Base-by-base conservation (phyloP, 2,113 vertebrate genomes). In the Picathartes gymnocephalus region DNA sequence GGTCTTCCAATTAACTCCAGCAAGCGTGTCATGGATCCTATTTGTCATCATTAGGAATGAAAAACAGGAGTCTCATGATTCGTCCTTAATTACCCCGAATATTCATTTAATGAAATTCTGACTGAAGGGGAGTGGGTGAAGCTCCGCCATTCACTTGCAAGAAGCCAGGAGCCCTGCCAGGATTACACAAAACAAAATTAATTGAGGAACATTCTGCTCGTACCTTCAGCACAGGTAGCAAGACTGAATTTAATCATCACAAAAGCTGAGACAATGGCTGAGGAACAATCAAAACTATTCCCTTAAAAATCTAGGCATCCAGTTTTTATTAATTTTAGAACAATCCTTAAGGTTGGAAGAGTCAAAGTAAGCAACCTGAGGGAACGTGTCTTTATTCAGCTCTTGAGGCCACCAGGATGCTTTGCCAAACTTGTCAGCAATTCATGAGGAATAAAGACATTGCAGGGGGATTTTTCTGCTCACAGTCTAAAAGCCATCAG, bases 1-100 rank as follows among this genome's bases (percentile, higher is more conserved):
- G 64, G 78, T 44, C 35, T 88, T 78, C 56, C 74, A 81, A 90
- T 96, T 97, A 93, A 92, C 51, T 93, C 71, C 88, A 62, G 79
- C 45, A 83, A 79, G 82, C 66, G 77, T 90, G 90, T 61, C 82
- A 70, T 56, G 71, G 82, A 88, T 92, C 82, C 61, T 88, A 25
- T 70, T 90, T 86, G 54, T 73, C 39, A 90, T 88, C 58, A 83
- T 88, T 92, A 93, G 91, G 50, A 90, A 70, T 24, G 80, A 80
- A 92, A 90, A 86, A 22, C 62, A 81, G 19, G 82, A 94, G 82
- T 74, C 86, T 92, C 39, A 62, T 88, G 91, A 93, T 81, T 93
- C 3, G 18, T 92, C 76, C 15, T n/a, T 94, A 90, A 94, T 94
- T 93, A 94, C 22, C 39, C 47, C 64, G 88, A 93, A 95, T 92